Conservation (phyloP, 2,113 vertebrate species). For the Paramisgurnus dabryanus region DNA sequence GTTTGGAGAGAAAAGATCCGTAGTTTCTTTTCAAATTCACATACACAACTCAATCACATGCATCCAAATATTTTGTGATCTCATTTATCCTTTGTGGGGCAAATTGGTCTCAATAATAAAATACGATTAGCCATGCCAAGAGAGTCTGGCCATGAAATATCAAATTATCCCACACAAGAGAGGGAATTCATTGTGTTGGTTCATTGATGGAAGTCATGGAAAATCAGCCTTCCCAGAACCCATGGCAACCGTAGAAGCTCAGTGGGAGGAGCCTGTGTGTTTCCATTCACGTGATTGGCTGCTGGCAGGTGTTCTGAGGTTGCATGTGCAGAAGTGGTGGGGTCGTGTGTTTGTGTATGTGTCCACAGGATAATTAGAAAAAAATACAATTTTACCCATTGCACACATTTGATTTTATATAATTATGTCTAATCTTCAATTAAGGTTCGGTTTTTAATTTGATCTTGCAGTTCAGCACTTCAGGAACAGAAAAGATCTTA, state of each 20-base stretch:
- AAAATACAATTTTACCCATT: neutral
- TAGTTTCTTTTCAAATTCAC: neutral
- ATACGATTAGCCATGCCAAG: neutral
- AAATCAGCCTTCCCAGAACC: slow-evolving; percentile 21
- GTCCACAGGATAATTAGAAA: neutral
- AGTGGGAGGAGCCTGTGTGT: slow-evolving; percentile 39
- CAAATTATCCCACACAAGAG: slow-evolving; percentile 4
- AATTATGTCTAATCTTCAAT: neutral
- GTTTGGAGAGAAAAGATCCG: no score
- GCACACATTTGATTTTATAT: neutral
- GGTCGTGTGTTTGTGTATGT: neutral
- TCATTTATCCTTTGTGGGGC: neutral
- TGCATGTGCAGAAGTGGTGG: slow-evolving; percentile 28
- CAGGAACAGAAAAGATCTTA: no score
- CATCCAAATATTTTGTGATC: neutral
- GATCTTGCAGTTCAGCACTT: no score
- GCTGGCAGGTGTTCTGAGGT: slow-evolving; percentile 52
- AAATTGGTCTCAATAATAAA: slow-evolving; percentile 8
- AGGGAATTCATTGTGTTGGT: slow-evolving; percentile 5
- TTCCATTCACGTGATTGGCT: slow-evolving; percentile 47
- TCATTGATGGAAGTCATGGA: neutral
- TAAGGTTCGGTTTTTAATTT: no score
- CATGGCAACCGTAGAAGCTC: slow-evolving; percentile 51
- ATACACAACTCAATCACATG: neutral
- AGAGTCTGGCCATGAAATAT: neutral